Evolutionary conservation across 2,888 invertebrate species (phyloP), one percentile per base, ranked within the genome.

Genomic region (Heliconius ismenius): DNA sequence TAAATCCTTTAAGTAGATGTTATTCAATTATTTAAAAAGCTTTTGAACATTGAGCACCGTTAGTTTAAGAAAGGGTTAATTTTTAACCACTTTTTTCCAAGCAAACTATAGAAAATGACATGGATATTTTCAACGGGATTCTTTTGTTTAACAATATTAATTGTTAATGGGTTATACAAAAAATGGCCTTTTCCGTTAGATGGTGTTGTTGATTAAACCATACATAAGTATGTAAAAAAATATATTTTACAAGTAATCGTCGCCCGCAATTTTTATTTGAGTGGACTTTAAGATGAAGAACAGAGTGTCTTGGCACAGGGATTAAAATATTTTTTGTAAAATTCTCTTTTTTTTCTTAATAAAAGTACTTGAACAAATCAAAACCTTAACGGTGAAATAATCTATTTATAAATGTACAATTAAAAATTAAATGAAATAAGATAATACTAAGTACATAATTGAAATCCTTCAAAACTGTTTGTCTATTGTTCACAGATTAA

Each of bases 381-480:
- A 18, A 18, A 18, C 2, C 18, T 21, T 49, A 21, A 49, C 49
- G 7, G 49, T 7, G 18, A 49, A 49, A 49, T 1, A 49, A 7
- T 15, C 39, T 39, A 13, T 65, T 67, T 67, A 15, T 65, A 39
- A 67, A 65, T 65, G 11, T 18, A 36, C 39, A 65, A 65, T n/a
- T 65, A 65, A 65, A 36, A 36, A 63, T 6, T 18, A 76, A 76
- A 65, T 39, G 49, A 18, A 49, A 49, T 49, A 39, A 36, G 21
- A 73, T 54, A 73, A 60, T 73, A 68, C n/a, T 26, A 43, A 68
- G 62, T 62, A n/a, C 43, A 60, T 73, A 73, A 73, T 73, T 73
- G 67, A 67, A 67, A 67, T 67, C 39, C 39, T 58, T 74, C 74
- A 77, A 77, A 64, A 63, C 69, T 77, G 73, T 74, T 76, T 68